Evolutionary conservation across 2,113 vertebrate genomes (phyloP).

Genomic region (Raja brachyura): DNA sequence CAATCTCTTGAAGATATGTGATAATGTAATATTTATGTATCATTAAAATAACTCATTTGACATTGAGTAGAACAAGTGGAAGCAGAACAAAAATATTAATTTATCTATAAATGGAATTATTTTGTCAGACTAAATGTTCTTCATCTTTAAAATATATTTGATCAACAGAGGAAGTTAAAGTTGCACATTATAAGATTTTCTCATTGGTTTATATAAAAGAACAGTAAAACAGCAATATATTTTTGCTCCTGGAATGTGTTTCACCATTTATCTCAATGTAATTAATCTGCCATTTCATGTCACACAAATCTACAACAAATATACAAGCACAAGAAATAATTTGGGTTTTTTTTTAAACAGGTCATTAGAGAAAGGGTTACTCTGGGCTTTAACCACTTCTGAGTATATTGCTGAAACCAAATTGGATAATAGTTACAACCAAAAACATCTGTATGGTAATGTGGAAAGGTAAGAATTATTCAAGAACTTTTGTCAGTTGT

Average conservation of each 20-base stretch:
- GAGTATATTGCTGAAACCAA: conserved; percentile 57
- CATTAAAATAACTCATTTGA: not conserved
- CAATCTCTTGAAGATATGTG: not conserved
- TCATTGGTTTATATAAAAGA: not conserved
- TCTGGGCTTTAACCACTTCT: conserved; percentile 82
- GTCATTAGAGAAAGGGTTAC: conserved; percentile 68
- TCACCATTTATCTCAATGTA: not conserved
- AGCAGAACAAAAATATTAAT: not conserved
- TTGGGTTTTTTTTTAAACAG: conserved; percentile 55
- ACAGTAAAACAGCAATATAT: not conserved
- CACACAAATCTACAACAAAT: not conserved
- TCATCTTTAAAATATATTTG: not conserved
- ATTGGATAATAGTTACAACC: conserved; percentile 47
- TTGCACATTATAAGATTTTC: not conserved
- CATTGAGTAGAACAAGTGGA: not conserved
- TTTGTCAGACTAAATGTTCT: not conserved
- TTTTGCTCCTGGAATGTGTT: not conserved
- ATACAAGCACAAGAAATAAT: not conserved
- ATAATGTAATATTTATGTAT: not conserved
- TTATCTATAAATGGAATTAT: not conserved
- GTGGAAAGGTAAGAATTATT: conserved; percentile 64
- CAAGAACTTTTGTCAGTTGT: not conserved
- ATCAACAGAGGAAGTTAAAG: not conserved
- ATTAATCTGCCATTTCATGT: not conserved
- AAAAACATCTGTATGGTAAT: conserved; percentile 63